Evolutionary conservation across 1,140 invertebrate genomes (phyloP).

Genomic region (Polypedilum vanderplanki): DNA sequence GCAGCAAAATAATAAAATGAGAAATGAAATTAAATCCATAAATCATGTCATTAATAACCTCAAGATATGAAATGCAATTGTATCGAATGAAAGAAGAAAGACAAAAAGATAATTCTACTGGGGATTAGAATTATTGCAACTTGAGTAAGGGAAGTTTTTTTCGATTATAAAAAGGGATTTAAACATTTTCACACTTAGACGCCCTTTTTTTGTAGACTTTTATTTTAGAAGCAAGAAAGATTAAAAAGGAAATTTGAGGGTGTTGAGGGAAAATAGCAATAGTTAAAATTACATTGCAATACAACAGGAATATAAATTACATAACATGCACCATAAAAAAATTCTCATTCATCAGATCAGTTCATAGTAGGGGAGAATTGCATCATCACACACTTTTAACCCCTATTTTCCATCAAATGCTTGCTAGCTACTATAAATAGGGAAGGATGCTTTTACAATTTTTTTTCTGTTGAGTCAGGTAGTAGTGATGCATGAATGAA

Average conservation of each 20-base stretch:
- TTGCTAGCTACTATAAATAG: no score
- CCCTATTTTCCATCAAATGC: neutral
- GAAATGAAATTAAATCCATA: conserved; percentile 28
- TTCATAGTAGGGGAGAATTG: neutral
- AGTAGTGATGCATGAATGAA: neutral
- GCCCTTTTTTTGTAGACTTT: conserved; percentile 21
- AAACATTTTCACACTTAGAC: neutral
- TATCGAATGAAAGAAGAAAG: neutral
- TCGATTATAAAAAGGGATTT: neutral
- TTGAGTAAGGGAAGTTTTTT: neutral
- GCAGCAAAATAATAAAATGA: neutral
- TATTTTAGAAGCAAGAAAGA: neutral
- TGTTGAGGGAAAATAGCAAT: conserved; percentile 24
- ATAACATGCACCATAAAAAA: conserved; percentile 19
- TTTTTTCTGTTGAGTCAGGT: conserved; percentile 1
- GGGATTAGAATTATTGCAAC: neutral
- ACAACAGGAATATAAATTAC: conserved; percentile 22
- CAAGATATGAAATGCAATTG: conserved; percentile 20
- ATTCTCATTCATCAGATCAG: neutral
- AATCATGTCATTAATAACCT: conserved; percentile 28
- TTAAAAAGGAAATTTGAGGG: neutral
- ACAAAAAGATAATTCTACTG: neutral
- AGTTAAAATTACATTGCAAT: conserved; percentile 14
- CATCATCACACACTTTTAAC: conserved; percentile 10
- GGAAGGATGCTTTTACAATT: neutral